Base-by-base conservation (phyloP, 2,797 vertebrate species). In the Anabas testudineus region DNA sequence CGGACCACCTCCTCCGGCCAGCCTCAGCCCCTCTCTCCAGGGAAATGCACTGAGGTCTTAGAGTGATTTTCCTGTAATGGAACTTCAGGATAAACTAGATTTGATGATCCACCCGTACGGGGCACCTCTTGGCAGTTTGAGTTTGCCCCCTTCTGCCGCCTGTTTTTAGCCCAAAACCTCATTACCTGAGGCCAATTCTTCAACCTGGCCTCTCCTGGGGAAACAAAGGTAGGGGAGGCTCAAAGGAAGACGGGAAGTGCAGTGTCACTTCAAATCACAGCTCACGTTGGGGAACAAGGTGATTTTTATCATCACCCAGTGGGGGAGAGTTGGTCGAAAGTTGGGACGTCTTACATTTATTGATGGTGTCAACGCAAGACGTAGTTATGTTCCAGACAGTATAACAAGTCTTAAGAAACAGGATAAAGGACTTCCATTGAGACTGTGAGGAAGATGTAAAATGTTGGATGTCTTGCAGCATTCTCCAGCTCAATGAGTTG, bases 21-120 rank as follows among this genome's bases (percentile, higher is more conserved):
- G 39, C 37, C 72, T 21, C 21, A 2, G 10, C 45, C 16, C 13
- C 37, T 19, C 45, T 62, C 69, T 58, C 71, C 2, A 0, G 74
- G 87, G 87, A 85, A 90, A 87, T 83, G 71, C 81, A 72, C 57
- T n/a, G 5, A 59, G 55, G 76, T 83, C 79, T 79, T 74, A 47
- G 56, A 85, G 71, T 77, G 49, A 82, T 89, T 78, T 76, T 57
- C 67, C 62, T 75, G 71, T 81, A 88, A 90, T 88, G 68, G 78
- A 91, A 88, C 82, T 88, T 87, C 69, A 79, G 76, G 82, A 87
- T 80, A 71, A 93, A 90, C 81, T 80, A 81, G 84, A 88, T 89
- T 86, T 82, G 82, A 88, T 82, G 79, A 81, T 84, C 67, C 78
- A 67, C 73, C 79, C 55, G 13, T 67, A 47, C 51, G 24, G 16